Percentiles rank a stretch among this genome's conserved stretches.
phyloP scores from a whole-genome alignment of 2,888 invertebrate species.

The Thalpophila matura region DNA sequence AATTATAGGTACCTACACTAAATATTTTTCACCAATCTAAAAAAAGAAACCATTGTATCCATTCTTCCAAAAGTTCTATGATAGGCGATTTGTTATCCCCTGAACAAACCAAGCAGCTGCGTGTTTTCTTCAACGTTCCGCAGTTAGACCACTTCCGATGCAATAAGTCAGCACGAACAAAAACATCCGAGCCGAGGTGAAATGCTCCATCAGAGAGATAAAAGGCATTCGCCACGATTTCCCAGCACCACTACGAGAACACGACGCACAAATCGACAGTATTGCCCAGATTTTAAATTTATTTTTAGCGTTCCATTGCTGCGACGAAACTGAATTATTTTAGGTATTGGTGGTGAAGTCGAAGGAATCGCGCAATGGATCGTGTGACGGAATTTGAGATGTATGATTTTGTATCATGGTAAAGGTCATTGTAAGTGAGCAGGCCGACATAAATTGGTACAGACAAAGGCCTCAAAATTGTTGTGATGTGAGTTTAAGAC shows the following conservation, averaged over 20 bases:
- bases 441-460: constrained; percentile 33
- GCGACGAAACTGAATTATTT: not conserved
- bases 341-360: no score
- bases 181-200: constrained; percentile 43
- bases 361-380: constrained; percentile 9
- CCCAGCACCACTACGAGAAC: constrained; percentile 29
- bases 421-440: constrained; percentile 8
- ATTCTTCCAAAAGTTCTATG: constrained; percentile 35
- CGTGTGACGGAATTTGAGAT: not conserved
- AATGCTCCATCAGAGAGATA: constrained; percentile 58
- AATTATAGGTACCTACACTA: not conserved
- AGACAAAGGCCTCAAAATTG: constrained; percentile 37
- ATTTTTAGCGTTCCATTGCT: constrained; percentile 1
- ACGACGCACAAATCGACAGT: constrained; percentile 28
- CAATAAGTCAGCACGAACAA: constrained; percentile 57
- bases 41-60: constrained; percentile 11
- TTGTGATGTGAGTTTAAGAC: constrained; percentile 20
- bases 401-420: not conserved
- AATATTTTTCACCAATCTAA: not conserved
- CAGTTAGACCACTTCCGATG: constrained; percentile 15
- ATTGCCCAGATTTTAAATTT: not conserved
- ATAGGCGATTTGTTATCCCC: constrained; percentile 40
- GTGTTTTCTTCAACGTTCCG: constrained; percentile 26
- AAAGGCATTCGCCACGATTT: constrained; percentile 44
- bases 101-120: constrained; percentile 34